These are phyloP conservation scores for Bombus terrestris DNA, from an alignment of 1,140 invertebrate genomes.

Conservation along the genomic window DNA sequence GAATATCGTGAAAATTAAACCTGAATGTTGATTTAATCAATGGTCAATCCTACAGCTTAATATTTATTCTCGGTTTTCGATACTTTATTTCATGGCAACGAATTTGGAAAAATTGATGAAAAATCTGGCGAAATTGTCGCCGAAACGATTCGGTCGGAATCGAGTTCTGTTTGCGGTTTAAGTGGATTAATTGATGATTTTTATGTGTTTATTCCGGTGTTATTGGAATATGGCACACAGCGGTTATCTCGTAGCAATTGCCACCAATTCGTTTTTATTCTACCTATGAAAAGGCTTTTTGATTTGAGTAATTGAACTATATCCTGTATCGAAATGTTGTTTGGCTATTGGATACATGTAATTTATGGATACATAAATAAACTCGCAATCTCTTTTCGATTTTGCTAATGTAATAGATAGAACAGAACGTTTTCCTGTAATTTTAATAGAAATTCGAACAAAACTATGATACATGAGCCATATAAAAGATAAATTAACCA, in stretches of 20 bases:
- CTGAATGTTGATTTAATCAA: slow-evolving; percentile 22
- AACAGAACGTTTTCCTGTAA: too few species aligned
- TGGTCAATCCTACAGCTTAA: neutral
- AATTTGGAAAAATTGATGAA: neutral
- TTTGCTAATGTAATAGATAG: too few species aligned
- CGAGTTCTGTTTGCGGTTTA: neutral
- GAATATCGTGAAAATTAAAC: slow-evolving; percentile 12
- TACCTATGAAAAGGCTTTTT: neutral
- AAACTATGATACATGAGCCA: too few species aligned
- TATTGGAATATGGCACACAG: neutral
- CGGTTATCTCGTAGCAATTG: neutral
- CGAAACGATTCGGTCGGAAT: neutral
- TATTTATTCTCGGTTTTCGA: neutral
- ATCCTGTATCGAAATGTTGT: neutral
- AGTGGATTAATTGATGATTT: slow-evolving; percentile 26
- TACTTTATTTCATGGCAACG: neutral
- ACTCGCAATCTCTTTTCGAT: too few species aligned
- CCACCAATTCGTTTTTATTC: neutral
- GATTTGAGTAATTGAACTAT: neutral
- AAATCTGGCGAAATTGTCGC: neutral
- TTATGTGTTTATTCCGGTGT: neutral
- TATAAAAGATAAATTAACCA: too few species aligned
- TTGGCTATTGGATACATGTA: too few species aligned
- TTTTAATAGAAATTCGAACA: too few species aligned
- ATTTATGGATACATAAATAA: too few species aligned